These are phyloP conservation scores for Scaptomyza pallida DNA, from an alignment of 1,140 invertebrate genomes.

Conservation along the genomic window DNA sequence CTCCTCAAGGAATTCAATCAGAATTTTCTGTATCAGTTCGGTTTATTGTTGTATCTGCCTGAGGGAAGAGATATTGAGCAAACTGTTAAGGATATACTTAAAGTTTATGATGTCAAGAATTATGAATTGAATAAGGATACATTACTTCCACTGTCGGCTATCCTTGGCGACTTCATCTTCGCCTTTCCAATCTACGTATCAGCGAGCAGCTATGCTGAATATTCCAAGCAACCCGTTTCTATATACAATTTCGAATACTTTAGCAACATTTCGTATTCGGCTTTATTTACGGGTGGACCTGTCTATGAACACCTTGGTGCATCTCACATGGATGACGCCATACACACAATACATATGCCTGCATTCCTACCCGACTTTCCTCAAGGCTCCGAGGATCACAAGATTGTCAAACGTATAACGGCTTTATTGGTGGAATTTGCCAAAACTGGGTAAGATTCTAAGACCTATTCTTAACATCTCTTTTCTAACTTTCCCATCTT, in stretches of 20 bases:
- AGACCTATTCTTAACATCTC: too few species aligned
- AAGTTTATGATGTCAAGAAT: slow-evolving; percentile 19
- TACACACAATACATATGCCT: slow-evolving; percentile 53
- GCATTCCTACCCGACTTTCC: slow-evolving; percentile 27
- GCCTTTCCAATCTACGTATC: slow-evolving; percentile 48
- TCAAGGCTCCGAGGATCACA: slow-evolving; percentile 42
- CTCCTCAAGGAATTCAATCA: slow-evolving; percentile 42
- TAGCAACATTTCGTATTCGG: background rate
- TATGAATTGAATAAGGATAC: slow-evolving; percentile 47
- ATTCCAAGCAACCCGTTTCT: slow-evolving; percentile 44
- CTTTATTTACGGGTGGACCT: background rate
- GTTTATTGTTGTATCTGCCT: slow-evolving; percentile 29
- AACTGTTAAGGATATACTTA: slow-evolving; percentile 32
- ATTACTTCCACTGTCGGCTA: slow-evolving; percentile 19
- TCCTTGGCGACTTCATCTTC: slow-evolving; percentile 60
- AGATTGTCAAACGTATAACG: slow-evolving; percentile 36
- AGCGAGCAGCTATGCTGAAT: slow-evolving; percentile 46
- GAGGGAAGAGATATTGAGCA: background rate
- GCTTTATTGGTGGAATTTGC: slow-evolving; percentile 45
- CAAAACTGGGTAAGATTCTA: slow-evolving; percentile 60
- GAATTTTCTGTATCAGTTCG: slow-evolving; percentile 41
- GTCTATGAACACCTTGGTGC: slow-evolving; percentile 40
- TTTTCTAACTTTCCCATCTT: background rate
- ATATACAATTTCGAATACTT: slow-evolving; percentile 56
- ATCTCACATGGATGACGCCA: slow-evolving; percentile 64